A percentile compares a stretch with the other conserved stretches of the same genome.
These are phyloP conservation scores for Austrolebias charrua DNA, from an alignment of 2,797 vertebrate genomes.

Conservation along the genomic window DNA sequence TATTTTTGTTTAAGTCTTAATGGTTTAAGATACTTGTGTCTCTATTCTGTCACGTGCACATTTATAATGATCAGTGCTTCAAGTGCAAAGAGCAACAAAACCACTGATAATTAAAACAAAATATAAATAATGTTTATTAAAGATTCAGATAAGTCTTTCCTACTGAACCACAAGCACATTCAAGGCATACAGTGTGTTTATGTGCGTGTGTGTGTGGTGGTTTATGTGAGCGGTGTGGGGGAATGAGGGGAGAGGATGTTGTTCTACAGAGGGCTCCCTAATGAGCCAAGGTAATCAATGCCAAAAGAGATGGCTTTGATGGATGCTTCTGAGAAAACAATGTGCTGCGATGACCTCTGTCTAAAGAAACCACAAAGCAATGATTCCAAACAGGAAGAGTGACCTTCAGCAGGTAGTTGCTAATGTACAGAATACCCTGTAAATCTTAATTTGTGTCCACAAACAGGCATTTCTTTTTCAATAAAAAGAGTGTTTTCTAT, in stretches of 20 bases:
- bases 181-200: neutral
- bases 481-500: too few species aligned
- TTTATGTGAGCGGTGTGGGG: neutral
- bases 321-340: slow-evolving; percentile 82
- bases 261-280: slow-evolving; percentile 72
- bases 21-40: neutral
- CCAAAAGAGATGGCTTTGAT: slow-evolving; percentile 81
- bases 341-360: slow-evolving; percentile 72
- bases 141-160: neutral
- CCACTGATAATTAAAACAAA: neutral
- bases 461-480: neutral
- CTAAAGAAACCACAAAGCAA: slow-evolving; percentile 64
- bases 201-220: slow-evolving; percentile 9
- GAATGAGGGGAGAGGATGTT: slow-evolving; percentile 29
- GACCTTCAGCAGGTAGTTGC: slow-evolving; percentile 68
- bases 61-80: neutral
- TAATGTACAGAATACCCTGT: slow-evolving; percentile 49
- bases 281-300: slow-evolving; percentile 83
- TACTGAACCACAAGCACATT: neutral
- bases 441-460: slow-evolving; percentile 54
- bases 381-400: slow-evolving; percentile 60
- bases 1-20: neutral
- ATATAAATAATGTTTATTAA: neutral
- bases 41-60: neutral
- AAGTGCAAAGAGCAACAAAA: neutral